Evolutionary conservation across 2,888 invertebrate species (phyloP).

Genomic region (Stomorhina lunata): DNA sequence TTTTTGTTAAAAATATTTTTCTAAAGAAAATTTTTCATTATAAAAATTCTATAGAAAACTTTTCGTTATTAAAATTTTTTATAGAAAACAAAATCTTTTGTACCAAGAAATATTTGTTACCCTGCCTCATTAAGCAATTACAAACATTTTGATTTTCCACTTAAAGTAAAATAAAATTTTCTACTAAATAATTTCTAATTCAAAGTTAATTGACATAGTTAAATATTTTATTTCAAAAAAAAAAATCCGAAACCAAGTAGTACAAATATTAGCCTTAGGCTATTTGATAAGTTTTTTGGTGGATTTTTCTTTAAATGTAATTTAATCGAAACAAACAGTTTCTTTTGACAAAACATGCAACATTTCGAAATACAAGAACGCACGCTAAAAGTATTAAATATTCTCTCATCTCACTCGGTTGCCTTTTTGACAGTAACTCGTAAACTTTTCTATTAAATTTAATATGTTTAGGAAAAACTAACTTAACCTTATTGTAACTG

Average conservation of each 20-base stretch:
- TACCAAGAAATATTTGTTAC: too few relatives aligned
- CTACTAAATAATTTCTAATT: neutral
- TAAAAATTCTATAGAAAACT: too few relatives aligned
- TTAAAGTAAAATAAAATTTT: neutral
- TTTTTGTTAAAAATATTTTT: too few relatives aligned
- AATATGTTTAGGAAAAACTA: neutral
- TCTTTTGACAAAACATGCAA: conserved; percentile 26
- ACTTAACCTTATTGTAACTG: conserved; percentile 15
- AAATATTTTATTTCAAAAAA: neutral
- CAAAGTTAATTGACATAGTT: neutral
- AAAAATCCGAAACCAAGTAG: neutral
- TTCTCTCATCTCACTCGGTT: conserved; percentile 21
- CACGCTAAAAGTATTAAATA: conserved; percentile 29
- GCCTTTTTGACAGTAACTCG: neutral
- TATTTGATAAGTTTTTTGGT: neutral
- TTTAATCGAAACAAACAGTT: conserved; percentile 21
- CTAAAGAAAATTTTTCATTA: too few relatives aligned
- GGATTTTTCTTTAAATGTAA: neutral
- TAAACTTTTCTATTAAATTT: neutral
- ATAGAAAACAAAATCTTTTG: too few relatives aligned
- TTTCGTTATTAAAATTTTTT: too few relatives aligned
- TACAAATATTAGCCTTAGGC: conserved; percentile 13
- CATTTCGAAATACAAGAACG: conserved; percentile 20
- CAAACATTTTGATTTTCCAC: neutral
- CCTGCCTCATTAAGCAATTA: neutral